Conservation (phyloP, 2,113 vertebrate genomes). For the Microtus oregoni region DNA sequence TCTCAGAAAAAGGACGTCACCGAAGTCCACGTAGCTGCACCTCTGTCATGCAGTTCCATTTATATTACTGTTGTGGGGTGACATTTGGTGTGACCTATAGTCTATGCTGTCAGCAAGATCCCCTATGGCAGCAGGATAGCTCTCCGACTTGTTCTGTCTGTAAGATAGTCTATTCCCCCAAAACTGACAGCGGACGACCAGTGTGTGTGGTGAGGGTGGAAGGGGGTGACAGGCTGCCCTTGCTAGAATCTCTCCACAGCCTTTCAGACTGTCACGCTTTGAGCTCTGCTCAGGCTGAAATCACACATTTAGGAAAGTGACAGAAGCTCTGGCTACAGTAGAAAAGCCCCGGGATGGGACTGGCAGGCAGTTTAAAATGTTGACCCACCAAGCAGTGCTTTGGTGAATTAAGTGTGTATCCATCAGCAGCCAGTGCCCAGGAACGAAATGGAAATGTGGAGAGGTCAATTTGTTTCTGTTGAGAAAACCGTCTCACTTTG, state of each 20-base stretch:
- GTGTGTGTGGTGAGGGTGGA: too few relatives aligned
- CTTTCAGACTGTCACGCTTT: background rate
- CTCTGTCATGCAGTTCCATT: background rate
- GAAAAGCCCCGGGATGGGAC: slow-evolving; percentile 28
- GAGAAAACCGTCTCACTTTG: slow-evolving; percentile 17
- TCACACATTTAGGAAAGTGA: slow-evolving; percentile 30
- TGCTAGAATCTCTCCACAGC: slow-evolving; percentile 39
- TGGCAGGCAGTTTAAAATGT: background rate
- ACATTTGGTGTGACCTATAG: slow-evolving; percentile 38
- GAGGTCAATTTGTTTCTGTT: slow-evolving; percentile 53
- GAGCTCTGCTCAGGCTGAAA: background rate
- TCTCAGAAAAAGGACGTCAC: too few relatives aligned
- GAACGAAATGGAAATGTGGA: slow-evolving; percentile 37
- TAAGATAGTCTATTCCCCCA: background rate
- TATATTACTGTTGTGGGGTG: slow-evolving; percentile 43
- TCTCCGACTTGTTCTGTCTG: slow-evolving; percentile 53
- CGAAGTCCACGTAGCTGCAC: background rate
- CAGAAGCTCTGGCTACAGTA: background rate
- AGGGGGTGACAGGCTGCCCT: slow-evolving; percentile 39
- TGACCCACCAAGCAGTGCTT: background rate
- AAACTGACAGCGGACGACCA: slow-evolving; percentile 58
- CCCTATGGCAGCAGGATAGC: background rate
- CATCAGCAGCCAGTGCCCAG: background rate
- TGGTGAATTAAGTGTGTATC: slow-evolving; percentile 8
- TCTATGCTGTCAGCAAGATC: slow-evolving; percentile 31